These are phyloP conservation scores for Picus viridis DNA, from an alignment of 2,797 vertebrate species.

Conservation along the genomic window DNA sequence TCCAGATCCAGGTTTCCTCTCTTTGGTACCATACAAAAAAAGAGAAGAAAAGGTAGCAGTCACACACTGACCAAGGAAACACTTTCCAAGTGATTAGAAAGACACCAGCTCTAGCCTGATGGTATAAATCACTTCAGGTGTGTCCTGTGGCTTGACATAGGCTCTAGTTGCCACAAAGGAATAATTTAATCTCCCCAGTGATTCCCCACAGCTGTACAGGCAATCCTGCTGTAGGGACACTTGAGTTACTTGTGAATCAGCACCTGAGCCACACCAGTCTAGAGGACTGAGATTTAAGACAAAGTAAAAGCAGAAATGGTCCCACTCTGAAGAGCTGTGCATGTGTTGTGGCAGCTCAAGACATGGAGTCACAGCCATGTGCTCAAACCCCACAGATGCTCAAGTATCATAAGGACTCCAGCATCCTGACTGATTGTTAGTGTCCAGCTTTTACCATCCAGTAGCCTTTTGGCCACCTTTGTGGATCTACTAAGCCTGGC, in stretches of 20 bases:
- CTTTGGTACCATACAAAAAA: accelerated
- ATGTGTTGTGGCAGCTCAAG: neutral
- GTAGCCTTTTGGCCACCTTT: neutral
- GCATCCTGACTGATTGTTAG: neutral
- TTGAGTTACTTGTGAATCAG: neutral
- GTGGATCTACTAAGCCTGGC: neutral
- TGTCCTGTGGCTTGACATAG: neutral
- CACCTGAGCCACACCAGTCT: neutral
- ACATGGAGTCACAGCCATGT: accelerated
- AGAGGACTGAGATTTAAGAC: neutral
- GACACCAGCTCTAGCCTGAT: neutral
- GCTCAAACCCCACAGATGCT: neutral
- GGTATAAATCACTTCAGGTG: neutral
- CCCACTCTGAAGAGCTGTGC: neutral
- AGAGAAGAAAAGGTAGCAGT: neutral
- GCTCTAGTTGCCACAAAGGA: neutral
- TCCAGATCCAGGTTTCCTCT: neutral
- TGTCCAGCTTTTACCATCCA: neutral
- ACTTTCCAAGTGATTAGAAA: neutral
- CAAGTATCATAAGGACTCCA: neutral
- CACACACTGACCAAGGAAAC: neutral
- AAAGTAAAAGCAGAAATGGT: neutral
- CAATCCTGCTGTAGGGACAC: neutral
- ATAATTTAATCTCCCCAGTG: neutral
- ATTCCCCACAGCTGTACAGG: neutral